A percentile compares a stretch with the other conserved stretches of the same genome.
Conservation (phyloP, 2,888 invertebrate genomes). For the Tupiocoris notatus region DNA sequence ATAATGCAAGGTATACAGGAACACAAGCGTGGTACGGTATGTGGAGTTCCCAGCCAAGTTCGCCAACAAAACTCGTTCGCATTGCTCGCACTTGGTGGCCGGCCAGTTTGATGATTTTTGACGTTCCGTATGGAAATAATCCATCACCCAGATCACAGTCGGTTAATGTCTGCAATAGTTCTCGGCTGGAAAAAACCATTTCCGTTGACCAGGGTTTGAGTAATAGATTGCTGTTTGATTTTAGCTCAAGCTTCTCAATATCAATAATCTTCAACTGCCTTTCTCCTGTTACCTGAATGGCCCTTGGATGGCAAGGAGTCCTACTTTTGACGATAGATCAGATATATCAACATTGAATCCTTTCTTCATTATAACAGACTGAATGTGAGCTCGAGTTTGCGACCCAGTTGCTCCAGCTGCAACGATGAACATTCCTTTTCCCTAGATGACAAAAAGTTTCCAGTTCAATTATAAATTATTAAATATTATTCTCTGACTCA, state of each 20-base stretch:
- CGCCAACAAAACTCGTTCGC: conserved; percentile 83
- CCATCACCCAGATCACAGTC: conserved; percentile 64
- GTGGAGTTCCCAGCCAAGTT: conserved; percentile 86
- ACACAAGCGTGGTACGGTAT: conserved; percentile 69
- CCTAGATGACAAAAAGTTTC: conserved; percentile 55
- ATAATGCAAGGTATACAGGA: conserved; percentile 64
- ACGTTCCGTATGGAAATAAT: conserved; percentile 64
- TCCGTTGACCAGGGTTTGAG: too few species aligned
- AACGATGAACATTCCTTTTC: conserved; percentile 76
- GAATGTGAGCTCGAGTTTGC: conserved; percentile 73
- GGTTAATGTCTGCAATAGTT: conserved; percentile 62
- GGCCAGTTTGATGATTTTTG: conserved; percentile 60
- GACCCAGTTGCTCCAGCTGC: conserved; percentile 77
- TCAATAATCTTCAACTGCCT: neutral
- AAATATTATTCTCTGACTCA: too few species aligned
- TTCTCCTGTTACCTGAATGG: conserved; percentile 64
- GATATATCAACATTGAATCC: conserved; percentile 71
- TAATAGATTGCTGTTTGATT: too few species aligned
- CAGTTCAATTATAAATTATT: too few species aligned
- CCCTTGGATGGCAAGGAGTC: conserved; percentile 81
- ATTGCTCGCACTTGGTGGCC: conserved; percentile 61
- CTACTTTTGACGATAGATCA: conserved; percentile 75
- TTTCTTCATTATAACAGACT: conserved; percentile 65
- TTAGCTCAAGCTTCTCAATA: neutral
- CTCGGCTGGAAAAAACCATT: conserved; percentile 59